Conservation (phyloP, 64 coral and sea anemone genomes). For the Actinia tenebrosa region DNA sequence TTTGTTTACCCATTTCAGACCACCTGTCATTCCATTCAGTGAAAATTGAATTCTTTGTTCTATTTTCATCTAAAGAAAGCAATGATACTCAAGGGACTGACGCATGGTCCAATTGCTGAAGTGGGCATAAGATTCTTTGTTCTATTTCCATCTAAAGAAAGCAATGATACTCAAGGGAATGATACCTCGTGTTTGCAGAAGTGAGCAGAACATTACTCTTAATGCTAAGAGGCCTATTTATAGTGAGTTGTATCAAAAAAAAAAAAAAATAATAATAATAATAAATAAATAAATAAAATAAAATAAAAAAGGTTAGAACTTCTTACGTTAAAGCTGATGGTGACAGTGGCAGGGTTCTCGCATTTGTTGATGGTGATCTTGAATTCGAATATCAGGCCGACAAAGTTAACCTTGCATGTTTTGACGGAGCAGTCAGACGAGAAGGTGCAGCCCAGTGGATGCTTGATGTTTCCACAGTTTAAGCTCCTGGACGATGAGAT, state of each 20-base stretch:
- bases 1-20: no score
- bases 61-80: no score
- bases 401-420: slow-evolving; percentile 20
- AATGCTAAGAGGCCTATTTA: background rate
- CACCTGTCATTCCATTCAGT: no score
- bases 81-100: no score
- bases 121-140: no score
- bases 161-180: no score
- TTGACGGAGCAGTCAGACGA: slow-evolving; percentile 4
- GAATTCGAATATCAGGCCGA: slow-evolving; percentile 9
- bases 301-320: background rate
- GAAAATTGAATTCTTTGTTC: no score
- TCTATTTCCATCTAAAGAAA: no score
- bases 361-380: slow-evolving; percentile 16
- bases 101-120: no score
- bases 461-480: slow-evolving; percentile 26
- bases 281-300: background rate
- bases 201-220: no score
- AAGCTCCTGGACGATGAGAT: background rate
- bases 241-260: background rate
- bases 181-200: no score
- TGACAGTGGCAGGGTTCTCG: background rate
- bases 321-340: background rate
- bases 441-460: slow-evolving; percentile 1
- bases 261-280: background rate